phyloP scores from a whole-genome alignment of 2,797 vertebrate genomes.

The Pipistrellus kuhlii region DNA sequence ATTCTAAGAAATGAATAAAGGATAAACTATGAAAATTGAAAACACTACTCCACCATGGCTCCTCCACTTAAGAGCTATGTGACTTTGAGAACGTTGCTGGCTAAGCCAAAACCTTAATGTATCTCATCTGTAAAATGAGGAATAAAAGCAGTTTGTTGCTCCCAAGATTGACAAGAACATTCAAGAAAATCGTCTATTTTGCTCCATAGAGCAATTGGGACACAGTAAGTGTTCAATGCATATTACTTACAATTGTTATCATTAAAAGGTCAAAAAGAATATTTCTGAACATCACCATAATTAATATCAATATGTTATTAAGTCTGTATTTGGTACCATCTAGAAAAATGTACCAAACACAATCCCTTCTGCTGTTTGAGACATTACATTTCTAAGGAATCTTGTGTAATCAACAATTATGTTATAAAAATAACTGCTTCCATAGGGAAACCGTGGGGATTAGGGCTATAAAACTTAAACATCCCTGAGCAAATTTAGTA shows the following conservation, averaged over 20 bases:
- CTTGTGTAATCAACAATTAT: slow-evolving; percentile 56
- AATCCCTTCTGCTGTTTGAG: slow-evolving; percentile 60
- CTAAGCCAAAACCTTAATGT: neutral
- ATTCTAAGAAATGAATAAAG: neutral
- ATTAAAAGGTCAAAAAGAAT: neutral
- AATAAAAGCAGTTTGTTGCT: neutral
- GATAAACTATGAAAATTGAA: neutral
- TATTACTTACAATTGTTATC: neutral
- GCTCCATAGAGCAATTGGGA: neutral
- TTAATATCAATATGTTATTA: slow-evolving; percentile 33
- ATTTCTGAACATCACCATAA: slow-evolving; percentile 35
- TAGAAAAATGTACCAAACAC: slow-evolving; percentile 39
- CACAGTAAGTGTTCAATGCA: neutral
- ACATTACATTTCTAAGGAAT: slow-evolving; percentile 68
- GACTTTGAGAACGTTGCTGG: neutral
- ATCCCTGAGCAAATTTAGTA: neutral
- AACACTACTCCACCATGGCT: rapidly evolving
- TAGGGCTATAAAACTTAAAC: slow-evolving; percentile 36
- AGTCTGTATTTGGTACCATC: slow-evolving; percentile 31
- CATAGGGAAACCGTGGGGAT: neutral
- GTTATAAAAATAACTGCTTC: slow-evolving; percentile 66
- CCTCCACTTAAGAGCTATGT: rapidly evolving
- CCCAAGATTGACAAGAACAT: neutral
- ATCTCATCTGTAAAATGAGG: neutral
- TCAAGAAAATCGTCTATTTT: neutral